Conservation (phyloP, 2,113 vertebrate species). For the Phocoena sinus region DNA sequence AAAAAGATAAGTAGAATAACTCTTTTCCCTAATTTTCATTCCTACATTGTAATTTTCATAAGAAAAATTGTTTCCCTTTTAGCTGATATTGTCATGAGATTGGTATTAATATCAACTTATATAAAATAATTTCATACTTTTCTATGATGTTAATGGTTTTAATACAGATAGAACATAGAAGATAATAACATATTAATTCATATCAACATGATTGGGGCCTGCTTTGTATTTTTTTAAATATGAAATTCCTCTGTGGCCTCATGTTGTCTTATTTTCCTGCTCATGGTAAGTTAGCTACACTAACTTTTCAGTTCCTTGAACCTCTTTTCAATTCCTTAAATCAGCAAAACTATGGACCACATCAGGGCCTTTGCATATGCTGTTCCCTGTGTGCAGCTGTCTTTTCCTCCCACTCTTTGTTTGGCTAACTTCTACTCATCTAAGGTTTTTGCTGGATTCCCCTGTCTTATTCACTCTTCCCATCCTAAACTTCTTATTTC, state of each 20-base stretch:
- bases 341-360: rapidly evolving
- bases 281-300: not conserved
- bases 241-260: not conserved
- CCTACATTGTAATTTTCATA: not conserved
- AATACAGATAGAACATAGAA: not conserved
- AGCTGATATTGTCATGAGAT: not conserved
- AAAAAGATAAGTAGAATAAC: not conserved
- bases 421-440: not conserved
- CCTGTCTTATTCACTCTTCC: not conserved
- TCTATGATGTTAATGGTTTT: not conserved
- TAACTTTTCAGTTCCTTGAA: not conserved
- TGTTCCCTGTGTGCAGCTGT: not conserved
- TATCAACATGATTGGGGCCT: not conserved
- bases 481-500: not conserved
- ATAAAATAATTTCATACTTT: not conserved
- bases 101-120: not conserved
- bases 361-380: not conserved
- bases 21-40: not conserved
- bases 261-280: not conserved
- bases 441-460: not conserved
- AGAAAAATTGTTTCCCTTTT: not conserved
- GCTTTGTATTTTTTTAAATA: not conserved
- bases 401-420: not conserved
- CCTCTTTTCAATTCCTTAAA: not conserved
- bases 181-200: not conserved